Base-by-base conservation (phyloP, 2,888 invertebrate genomes). In the Acrobasis consociella region DNA sequence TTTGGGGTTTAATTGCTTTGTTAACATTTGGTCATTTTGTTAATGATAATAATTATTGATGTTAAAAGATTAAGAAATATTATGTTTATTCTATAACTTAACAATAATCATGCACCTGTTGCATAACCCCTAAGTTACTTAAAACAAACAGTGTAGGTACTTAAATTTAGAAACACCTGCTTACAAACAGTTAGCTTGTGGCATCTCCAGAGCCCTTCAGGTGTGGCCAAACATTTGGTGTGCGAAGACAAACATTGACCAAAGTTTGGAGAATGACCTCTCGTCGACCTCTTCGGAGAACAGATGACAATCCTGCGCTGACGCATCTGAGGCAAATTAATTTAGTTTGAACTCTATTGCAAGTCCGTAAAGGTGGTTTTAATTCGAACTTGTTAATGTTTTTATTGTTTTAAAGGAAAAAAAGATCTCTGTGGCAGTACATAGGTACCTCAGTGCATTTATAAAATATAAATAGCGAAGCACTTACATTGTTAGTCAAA, bases 281-380 rank as follows among this genome's bases (percentile, higher is more conserved):
- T 69, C 65, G 62, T 53, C 77, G 80, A 82, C 81, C 82, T 76
- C 83, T 82, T 81, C 78, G 75, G 69, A 70, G 73, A 80, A 82
- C 79, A 74, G 77, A 67, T 66, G 67, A 72, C 72, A 64, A 65
- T 64, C 42, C 58, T 37, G 46, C n/a, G 58, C 65, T 42, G 42
- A 22, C 53, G 63, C 58, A 49, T 37, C 11, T 15, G 37, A 11
- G 9, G 51, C 13, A 51, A n/a, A n/a, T 37, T 60, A 51, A 39
- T 49, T 60, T 51, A 55, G 46, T 62, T 62, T 55, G 15, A 55
- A 55, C 62, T 16, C 38, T 49, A 39, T 55, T 9, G 16, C 46
- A 13, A 11, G 17, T 9, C 8, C 9, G 9, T 51, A 42, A 22
- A 17, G 50, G 50, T 7, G 1, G 11, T 50, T 51, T 39, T 51